Base-by-base conservation (phyloP, 2,888 invertebrate species). In the Andrena minutula region DNA sequence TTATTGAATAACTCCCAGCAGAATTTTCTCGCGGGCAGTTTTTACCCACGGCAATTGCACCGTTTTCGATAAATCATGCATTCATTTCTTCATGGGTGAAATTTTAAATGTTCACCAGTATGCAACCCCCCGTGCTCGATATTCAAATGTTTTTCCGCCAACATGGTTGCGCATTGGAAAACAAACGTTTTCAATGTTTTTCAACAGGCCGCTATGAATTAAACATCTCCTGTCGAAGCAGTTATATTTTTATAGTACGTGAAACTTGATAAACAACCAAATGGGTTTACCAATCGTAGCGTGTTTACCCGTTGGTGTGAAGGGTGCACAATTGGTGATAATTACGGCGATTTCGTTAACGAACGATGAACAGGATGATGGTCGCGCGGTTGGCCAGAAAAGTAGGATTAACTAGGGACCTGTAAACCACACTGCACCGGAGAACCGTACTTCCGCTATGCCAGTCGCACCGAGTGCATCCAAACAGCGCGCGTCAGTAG, bases 401-500 rank as follows among this genome's bases (percentile, higher is more conserved):
- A 77, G 72, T 64, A 70, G 77, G 77, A 83, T 82, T 71, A 77
- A 41, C 68, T 73, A n/a, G 5, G 65, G 26, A 2, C 23, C 41
- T 23, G 23, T 26, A 32, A 20, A n/a, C 47, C 69, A 26, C 30
- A n/a, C 12, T 26, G 58, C 41, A 53, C 49, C 35, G 41, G 58
- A 16, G 63, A 68, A 49, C n/a, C 65, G 63, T 30, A 65, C 23
- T 65, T 82, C 71, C 35, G 74, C 56, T 82, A 63, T 63, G 35
- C 66, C 61, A 51, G 61, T 41, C 47, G 41, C 32, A 51, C 10
- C 70, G 28, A 56, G 20, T 51, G 69, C 30, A 35, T 32, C 49
- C 56, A 68, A 81, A 82, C 73, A 76, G 63, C 77, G 47, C 53
- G 3, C 76, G 10, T 61, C 72, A 71, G 60, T 80, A 41, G 26